Evolutionary conservation across 1,140 invertebrate genomes (phyloP), one percentile per base, ranked within the genome.

Genomic region (Brachionus angularis): DNA sequence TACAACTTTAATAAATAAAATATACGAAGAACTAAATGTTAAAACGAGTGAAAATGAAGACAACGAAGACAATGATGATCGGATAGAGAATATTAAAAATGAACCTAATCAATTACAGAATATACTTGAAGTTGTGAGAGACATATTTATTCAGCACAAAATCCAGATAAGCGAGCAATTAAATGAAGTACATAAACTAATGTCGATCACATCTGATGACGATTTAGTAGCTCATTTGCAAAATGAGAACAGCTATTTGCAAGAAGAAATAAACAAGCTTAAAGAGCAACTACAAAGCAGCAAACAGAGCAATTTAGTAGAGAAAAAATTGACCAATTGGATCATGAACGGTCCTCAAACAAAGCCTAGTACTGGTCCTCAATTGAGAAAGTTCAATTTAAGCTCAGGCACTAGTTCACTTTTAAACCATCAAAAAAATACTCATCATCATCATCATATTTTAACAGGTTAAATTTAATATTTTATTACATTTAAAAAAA

Each of bases 151-250:
- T 50, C 42, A 67, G 42, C 62, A 67, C 27, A 46, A 50, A 23
- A 47, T 21, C 47, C 62, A 67, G 47, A 27, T 67, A 16, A 67
- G 62, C 31, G 62, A 67, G 23, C 62, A 67, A 34, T n/a, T 67
- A 7, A 67, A 47, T 14, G 62, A 67, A 50, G 42, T 67, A 7
- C 42, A 67, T 18, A 67, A 67, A 27, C 29, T 67, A 33, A 67
- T 67, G 62, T 47, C 42, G 7, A 67, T 67, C 3, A 34, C 42
- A 21, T 47, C 42, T 2, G 31, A 34, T 50, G 44, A 67, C 27
- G 62, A 67, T 33, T 25, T 67, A 33, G 62, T 67, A 18, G 42
- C 62, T 47, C 62, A 67, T 46, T 50, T 67, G 29, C 62, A 67
- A 25, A 46, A 50, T 16, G 42, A 67, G 25, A 67, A 47, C 36